A percentile compares a stretch with the other conserved stretches of the same genome.
Conservation (phyloP, 2,797 vertebrate species). For the Avahi laniger region DNA sequence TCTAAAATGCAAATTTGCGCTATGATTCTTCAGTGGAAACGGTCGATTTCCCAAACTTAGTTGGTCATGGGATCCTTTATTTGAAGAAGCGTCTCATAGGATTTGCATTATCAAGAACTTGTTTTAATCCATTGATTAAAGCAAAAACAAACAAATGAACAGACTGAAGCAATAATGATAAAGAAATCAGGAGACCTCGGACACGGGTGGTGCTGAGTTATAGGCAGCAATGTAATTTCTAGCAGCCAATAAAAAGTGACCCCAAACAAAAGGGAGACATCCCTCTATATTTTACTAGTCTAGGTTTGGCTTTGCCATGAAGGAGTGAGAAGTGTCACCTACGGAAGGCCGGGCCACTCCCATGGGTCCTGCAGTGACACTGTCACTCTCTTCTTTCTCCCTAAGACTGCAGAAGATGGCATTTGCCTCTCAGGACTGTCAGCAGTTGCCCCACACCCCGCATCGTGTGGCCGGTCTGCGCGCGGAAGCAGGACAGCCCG, state of each 20-base stretch:
- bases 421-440: constrained; percentile 26
- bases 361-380: background rate
- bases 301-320: background rate
- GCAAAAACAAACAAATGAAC: background rate
- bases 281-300: background rate
- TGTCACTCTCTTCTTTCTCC: background rate
- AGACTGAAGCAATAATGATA: background rate
- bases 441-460: background rate
- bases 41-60: background rate
- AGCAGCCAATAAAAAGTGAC: background rate
- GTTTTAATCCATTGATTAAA: background rate
- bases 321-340: background rate
- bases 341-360: background rate
- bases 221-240: background rate
- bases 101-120: background rate
- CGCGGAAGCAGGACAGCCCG: background rate
- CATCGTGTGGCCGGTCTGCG: background rate
- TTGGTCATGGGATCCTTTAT: background rate
- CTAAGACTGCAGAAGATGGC: background rate
- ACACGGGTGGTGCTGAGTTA: background rate
- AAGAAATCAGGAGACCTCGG: background rate
- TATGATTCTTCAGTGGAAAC: background rate
- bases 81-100: background rate
- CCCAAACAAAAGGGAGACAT: background rate
- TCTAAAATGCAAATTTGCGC: background rate